Evolutionary conservation across 2,797 vertebrate species (phyloP).

Genomic region (Thunnus albacares): DNA sequence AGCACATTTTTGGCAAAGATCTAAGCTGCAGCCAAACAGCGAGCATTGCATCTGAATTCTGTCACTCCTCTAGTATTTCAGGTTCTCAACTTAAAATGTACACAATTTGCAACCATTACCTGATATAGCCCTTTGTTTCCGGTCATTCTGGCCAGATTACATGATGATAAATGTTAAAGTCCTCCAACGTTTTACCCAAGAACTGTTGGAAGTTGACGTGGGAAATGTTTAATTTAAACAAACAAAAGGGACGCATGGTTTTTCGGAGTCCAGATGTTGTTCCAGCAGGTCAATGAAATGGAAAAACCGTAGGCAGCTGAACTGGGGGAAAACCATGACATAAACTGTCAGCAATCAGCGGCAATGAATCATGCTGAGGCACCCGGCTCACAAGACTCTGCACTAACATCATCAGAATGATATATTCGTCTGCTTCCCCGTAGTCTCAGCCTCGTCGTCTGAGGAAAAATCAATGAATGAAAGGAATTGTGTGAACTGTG

Average conservation of each 20-base stretch:
- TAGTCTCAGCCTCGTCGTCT: constrained; percentile 49
- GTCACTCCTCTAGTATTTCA: constrained; percentile 27
- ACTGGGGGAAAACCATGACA: constrained; percentile 81
- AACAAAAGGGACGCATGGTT: constrained; percentile 39
- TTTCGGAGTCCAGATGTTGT: constrained; percentile 72
- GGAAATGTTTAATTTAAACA: constrained; percentile 69
- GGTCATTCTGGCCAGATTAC: background rate
- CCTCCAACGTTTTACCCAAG: background rate
- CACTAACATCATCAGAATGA: constrained; percentile 60
- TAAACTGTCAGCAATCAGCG: constrained; percentile 76
- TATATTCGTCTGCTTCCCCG: constrained; percentile 53
- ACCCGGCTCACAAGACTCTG: constrained; percentile 43
- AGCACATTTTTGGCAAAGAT: constrained; percentile 76
- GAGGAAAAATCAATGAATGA: constrained; percentile 56
- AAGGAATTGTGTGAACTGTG: constrained; percentile 30
- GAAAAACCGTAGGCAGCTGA: constrained; percentile 73
- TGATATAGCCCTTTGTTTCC: constrained; percentile 15
- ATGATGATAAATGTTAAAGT: constrained; percentile 30
- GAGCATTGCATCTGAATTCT: constrained; percentile 28
- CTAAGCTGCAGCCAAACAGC: constrained; percentile 38
- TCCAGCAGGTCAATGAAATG: constrained; percentile 59
- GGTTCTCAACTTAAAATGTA: constrained; percentile 6
- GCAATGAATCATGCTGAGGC: constrained; percentile 79
- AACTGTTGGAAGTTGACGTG: constrained; percentile 33
- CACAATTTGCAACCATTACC: constrained; percentile 6